A percentile compares a stretch with the other conserved stretches of the same genome.
Evolutionary conservation across 2,797 vertebrate genomes (phyloP).

Genomic region (Masticophis lateralis): DNA sequence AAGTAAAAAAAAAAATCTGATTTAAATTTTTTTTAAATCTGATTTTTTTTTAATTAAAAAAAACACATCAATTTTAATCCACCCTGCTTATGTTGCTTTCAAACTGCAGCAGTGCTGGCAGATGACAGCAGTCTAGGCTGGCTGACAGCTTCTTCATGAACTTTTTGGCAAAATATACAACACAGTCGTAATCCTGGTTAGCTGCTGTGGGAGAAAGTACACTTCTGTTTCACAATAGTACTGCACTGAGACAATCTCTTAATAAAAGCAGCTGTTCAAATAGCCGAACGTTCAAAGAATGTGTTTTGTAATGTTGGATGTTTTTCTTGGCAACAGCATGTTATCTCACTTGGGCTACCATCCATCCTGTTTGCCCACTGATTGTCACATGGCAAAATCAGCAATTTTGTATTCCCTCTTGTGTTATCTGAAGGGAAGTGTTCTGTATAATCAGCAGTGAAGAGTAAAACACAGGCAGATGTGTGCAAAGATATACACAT

Average conservation of each 20-base stretch:
- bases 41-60: too few species aligned
- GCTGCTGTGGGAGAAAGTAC: not conserved
- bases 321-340: constrained; percentile 20
- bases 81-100: not conserved
- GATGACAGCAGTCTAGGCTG: not conserved
- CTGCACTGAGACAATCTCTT: not conserved
- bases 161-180: not conserved
- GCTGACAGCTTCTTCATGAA: not conserved
- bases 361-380: not conserved
- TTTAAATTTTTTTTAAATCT: too few species aligned
- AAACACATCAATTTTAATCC: too few species aligned
- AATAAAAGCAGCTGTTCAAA: constrained; percentile 38
- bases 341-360: not conserved
- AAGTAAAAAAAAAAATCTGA: too few species aligned
- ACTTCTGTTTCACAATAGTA: constrained; percentile 2
- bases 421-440: not conserved
- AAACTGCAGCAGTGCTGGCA: not conserved
- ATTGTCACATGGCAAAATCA: constrained; percentile 13
- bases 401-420: not conserved
- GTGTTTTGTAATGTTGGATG: constrained; percentile 23
- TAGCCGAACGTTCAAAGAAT: not conserved
- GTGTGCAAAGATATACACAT: not conserved
- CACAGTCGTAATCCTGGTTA: not conserved
- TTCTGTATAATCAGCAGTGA: not conserved
- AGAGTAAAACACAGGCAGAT: not conserved